Percentiles rank a stretch among this genome's conserved stretches.
These are phyloP conservation scores for Electrona antarctica DNA, from an alignment of 2,113 vertebrate genomes.

Conservation along the genomic window DNA sequence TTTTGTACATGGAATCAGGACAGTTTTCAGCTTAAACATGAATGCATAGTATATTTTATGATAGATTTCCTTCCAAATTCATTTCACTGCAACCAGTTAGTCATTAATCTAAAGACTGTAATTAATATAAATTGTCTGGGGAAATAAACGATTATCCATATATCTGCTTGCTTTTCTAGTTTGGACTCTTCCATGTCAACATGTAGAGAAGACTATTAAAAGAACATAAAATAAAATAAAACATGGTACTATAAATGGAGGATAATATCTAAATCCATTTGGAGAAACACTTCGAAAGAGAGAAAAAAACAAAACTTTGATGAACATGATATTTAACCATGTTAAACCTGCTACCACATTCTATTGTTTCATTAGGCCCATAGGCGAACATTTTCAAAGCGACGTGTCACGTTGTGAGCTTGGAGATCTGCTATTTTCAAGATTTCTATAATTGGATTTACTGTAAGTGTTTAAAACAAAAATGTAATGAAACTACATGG, in stretches of 20 bases:
- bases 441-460: too few relatives aligned
- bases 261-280: too few relatives aligned
- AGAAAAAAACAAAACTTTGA: too few relatives aligned
- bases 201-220: conserved; percentile 22
- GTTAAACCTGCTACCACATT: too few relatives aligned
- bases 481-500: conserved; percentile 43
- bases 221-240: conserved; percentile 10
- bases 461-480: not conserved
- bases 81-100: conserved; percentile 47
- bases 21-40: conserved; percentile 30
- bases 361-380: too few relatives aligned
- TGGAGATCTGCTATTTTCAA: too few relatives aligned
- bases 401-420: too few relatives aligned
- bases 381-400: too few relatives aligned
- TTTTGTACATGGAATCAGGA: conserved; percentile 43
- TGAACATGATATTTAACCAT: too few relatives aligned
- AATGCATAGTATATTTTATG: conserved; percentile 55
- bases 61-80: conserved; percentile 35
- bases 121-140: conserved; percentile 39
- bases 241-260: not conserved
- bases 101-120: conserved; percentile 48
- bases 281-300: too few relatives aligned
- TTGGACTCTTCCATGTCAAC: conserved; percentile 24
- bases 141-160: conserved; percentile 27
- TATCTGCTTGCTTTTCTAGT: conserved; percentile 37